Conservation (phyloP, 2,888 invertebrate species). For the Drosophila falleni region DNA sequence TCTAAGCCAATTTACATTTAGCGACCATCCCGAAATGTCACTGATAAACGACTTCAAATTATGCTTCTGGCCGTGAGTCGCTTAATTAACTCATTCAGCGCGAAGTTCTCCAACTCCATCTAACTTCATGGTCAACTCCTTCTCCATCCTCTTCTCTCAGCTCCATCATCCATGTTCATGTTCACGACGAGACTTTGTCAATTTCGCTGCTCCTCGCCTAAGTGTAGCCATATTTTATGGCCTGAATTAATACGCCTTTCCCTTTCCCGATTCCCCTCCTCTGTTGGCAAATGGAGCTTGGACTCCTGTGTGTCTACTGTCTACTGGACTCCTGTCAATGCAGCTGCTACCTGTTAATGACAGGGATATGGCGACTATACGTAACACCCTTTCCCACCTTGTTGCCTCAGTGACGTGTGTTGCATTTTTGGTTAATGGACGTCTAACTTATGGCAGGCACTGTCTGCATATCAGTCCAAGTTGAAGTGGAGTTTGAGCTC, state of each 20-base stretch:
- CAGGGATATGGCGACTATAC: constrained; percentile 19
- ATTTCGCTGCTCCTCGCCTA: constrained; percentile 43
- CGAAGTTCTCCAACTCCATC: constrained; percentile 11
- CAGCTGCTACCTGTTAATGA: constrained; percentile 78
- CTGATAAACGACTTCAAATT: constrained; percentile 85
- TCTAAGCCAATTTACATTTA: constrained; percentile 62
- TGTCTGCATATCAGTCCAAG: constrained; percentile 45
- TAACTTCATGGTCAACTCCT: neutral
- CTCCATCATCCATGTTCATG: constrained; percentile 6
- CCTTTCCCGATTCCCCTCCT: neutral
- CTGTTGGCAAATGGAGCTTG: constrained; percentile 2
- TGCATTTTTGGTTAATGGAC: constrained; percentile 76
- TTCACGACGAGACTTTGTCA: constrained; percentile 43
- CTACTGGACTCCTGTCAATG: constrained; percentile 62
- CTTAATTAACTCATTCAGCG: constrained; percentile 84
- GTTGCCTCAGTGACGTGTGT: constrained; percentile 46
- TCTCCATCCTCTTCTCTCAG: neutral
- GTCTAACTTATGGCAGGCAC: constrained; percentile 63
- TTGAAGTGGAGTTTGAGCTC: neutral
- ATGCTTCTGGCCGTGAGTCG: constrained; percentile 82
- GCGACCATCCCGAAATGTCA: constrained; percentile 70
- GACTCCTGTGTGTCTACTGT: constrained; percentile 26
- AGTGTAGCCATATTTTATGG: constrained; percentile 77
- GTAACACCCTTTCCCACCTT: constrained; percentile 10
- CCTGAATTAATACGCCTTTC: constrained; percentile 69